A percentile compares a stretch with the other conserved stretches of the same genome.
Evolutionary conservation across 2,797 vertebrate genomes (phyloP).

Genomic region (Cyclopterus lumpus): DNA sequence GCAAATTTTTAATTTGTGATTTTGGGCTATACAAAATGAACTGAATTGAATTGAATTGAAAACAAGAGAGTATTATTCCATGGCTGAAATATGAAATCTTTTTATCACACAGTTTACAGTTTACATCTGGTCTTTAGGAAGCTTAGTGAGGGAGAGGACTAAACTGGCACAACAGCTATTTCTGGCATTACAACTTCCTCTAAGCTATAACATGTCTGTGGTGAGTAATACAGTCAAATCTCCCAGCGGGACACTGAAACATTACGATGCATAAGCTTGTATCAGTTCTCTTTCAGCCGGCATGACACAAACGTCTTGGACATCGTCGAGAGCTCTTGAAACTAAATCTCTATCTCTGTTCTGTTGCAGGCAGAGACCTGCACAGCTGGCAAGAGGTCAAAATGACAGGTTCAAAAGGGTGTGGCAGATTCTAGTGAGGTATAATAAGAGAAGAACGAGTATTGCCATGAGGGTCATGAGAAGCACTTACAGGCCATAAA

Average conservation of each 20-base stretch:
- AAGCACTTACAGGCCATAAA: neutral
- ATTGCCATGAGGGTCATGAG: neutral
- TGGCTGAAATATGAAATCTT: constrained; percentile 9
- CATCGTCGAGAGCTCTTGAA: constrained; percentile 17
- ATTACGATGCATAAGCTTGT: constrained; percentile 28
- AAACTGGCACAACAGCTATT: constrained; percentile 40
- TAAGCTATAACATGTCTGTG: constrained; percentile 33
- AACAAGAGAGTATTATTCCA: neutral
- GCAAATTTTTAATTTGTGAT: no score
- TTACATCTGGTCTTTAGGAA: constrained; percentile 19
- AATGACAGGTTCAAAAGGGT: neutral
- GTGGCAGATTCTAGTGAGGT: neutral
- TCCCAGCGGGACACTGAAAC: constrained; percentile 39
- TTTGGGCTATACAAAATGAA: no score
- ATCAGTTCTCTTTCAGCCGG: constrained; percentile 27
- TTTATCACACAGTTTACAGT: neutral
- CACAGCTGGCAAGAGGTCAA: constrained; percentile 7
- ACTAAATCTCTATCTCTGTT: constrained; percentile 39
- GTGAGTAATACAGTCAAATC: constrained; percentile 56
- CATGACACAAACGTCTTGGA: constrained; percentile 37
- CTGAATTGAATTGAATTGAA: no score
- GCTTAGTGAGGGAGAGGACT: constrained; percentile 1
- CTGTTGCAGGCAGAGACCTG: no score
- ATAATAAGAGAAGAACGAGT: neutral
- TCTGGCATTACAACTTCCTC: constrained; percentile 47